phyloP scores from a whole-genome alignment of 2,797 vertebrate species.

The Sphenodon punctatus region DNA sequence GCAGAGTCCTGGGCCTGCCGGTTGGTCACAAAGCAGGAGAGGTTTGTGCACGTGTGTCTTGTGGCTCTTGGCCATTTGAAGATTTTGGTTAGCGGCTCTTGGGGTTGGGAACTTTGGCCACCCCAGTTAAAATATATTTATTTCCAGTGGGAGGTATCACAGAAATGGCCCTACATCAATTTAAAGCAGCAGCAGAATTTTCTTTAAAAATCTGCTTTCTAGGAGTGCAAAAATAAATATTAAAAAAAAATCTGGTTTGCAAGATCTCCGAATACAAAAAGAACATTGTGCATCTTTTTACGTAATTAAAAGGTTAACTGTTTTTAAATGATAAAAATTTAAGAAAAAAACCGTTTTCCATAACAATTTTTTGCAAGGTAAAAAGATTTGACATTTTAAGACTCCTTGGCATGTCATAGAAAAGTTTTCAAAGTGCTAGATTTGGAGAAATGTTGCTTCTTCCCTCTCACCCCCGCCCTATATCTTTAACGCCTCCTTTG shows the following conservation, averaged over 20 bases:
- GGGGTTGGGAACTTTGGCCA: too few relatives aligned
- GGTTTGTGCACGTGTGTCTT: too few relatives aligned
- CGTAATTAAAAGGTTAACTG: neutral
- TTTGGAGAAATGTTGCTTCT: neutral
- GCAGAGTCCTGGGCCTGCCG: too few relatives aligned
- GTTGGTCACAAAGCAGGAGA: too few relatives aligned
- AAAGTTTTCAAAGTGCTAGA: neutral
- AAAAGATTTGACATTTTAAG: neutral
- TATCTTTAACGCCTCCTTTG: neutral
- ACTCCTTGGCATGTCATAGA: neutral
- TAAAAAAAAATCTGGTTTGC: neutral
- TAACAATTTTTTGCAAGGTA: neutral
- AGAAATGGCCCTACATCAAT: too few relatives aligned
- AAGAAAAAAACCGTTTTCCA: neutral
- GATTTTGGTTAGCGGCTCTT: too few relatives aligned
- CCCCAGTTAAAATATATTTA: too few relatives aligned
- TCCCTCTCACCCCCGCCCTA: too few relatives aligned
- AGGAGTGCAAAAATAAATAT: neutral
- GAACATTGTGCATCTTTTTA: rapidly evolving
- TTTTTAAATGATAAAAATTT: neutral
- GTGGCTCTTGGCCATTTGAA: too few relatives aligned
- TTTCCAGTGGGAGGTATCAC: too few relatives aligned
- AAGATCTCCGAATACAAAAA: neutral
- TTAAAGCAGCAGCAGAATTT: neutral
- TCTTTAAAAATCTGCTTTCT: neutral